Base-by-base conservation (phyloP, 1,140 invertebrate species). In the Euglossa dilemma region DNA sequence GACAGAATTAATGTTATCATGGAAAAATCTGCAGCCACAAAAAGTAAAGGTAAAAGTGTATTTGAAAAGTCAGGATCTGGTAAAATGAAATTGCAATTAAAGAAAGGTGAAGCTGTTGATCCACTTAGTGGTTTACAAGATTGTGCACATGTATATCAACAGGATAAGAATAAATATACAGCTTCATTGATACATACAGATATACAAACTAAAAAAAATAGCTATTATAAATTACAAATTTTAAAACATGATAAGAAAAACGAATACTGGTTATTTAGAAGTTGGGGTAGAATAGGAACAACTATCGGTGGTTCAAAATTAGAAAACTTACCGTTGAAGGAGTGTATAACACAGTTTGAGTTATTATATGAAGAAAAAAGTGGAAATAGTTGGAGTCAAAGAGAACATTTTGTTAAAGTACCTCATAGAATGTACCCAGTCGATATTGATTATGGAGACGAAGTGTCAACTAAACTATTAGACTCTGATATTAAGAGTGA, bases 231-330 rank as follows among this genome's bases (percentile, higher is more conserved):
- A 93, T 85, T 99, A 52, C 99, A 99, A 94, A 93, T 99, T 56
- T 93, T 99, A 20, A 96, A 99, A 92, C 92, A 96, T 23, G 98
- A 99, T 92, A 95, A 93, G 28, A 93, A 93, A 59, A 95, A 96
- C 14, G 95, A 94, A 95, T 98, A 96, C 93, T 98, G 96, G 96
- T 87, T 99, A 18, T 99, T 98, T 92, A 95, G 98, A 50, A 95
- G 98, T 0, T 99, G 99, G 99, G 99, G 99, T 28, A 95, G 99
- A 85, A 98, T 99, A 70, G 98, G 99, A 14, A 99, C 99, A 1
- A 97, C 96, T 0, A 98, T 99, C 89, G 99, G 98, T 16, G 96
- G 96, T 18, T 96, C 95, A 47, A 99, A 98, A 93, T 83, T 97
- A 0, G 97, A 98, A 63, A 87, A 93, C 0, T 96, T 95, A 85